Evolutionary conservation across 2,113 vertebrate species (phyloP).

Genomic region (Platichthys stellatus): DNA sequence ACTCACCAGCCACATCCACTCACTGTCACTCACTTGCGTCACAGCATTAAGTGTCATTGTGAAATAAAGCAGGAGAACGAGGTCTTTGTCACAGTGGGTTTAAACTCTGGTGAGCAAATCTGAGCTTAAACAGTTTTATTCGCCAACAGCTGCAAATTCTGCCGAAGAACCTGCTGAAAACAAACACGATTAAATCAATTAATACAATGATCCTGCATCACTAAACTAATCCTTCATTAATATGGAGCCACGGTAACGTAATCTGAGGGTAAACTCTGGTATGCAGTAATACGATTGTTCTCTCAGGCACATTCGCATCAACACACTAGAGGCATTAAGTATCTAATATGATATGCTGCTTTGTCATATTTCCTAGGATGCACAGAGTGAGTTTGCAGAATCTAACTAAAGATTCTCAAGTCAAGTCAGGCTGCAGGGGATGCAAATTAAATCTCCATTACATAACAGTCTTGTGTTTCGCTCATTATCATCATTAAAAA

Average conservation of each 20-base stretch:
- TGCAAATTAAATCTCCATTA: constrained; percentile 21
- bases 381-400: constrained; percentile 22
- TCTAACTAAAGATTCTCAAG: neutral
- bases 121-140: constrained; percentile 21
- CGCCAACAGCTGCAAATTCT: constrained; percentile 16
- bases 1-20: constrained; percentile 10
- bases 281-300: constrained; percentile 16
- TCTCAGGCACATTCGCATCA: neutral
- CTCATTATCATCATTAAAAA: constrained; percentile 61
- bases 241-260: constrained; percentile 16
- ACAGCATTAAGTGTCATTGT: constrained; percentile 3
- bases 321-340: constrained; percentile 10
- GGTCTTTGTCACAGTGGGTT: constrained; percentile 20
- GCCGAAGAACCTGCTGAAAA: neutral
- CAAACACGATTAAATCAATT: constrained; percentile 31
- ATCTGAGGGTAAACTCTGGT: constrained; percentile 12
- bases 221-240: constrained; percentile 33
- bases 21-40: neutral
- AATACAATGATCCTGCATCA: constrained; percentile 13
- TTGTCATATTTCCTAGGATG: constrained; percentile 18
- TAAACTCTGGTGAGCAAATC: constrained; percentile 22
- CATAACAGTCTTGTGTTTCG: constrained; percentile 51
- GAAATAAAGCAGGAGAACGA: neutral
- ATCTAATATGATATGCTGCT: constrained; percentile 4
- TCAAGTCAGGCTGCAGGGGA: constrained; percentile 20